Conservation (phyloP, 2,113 vertebrate species). For the Psophia crepitans region DNA sequence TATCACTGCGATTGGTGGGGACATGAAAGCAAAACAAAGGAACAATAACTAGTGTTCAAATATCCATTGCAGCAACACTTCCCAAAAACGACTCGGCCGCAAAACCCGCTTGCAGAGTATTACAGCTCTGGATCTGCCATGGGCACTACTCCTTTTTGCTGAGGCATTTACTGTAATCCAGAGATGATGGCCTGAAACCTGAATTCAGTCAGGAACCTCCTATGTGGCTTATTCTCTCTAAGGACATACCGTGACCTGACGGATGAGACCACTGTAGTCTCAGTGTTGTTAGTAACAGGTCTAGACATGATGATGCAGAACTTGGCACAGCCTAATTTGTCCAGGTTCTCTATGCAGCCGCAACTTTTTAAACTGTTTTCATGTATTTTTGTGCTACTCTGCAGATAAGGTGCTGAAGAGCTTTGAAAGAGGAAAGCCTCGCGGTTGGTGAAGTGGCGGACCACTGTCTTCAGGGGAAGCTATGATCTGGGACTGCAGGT, state of each 20-base stretch:
- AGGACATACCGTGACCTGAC: neutral
- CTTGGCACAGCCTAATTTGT: no score
- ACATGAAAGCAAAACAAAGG: neutral
- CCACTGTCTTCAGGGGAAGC: neutral
- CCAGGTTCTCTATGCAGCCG: neutral
- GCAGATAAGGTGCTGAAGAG: neutral
- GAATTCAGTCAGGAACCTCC: neutral
- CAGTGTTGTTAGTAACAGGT: neutral
- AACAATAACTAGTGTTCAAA: neutral
- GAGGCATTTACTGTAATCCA: neutral
- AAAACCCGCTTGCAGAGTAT: neutral
- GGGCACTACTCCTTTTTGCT: neutral
- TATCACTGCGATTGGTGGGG: neutral
- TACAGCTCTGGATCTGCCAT: neutral
- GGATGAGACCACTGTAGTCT: neutral
- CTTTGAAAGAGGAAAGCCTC: neutral
- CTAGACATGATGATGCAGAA: accelerated
- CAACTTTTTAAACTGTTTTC: neutral
- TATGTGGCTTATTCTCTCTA: neutral
- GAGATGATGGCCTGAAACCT: neutral
- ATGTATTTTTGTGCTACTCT: neutral
- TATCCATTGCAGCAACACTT: neutral
- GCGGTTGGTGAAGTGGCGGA: neutral
- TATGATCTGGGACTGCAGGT: neutral
- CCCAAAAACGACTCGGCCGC: neutral